Base-by-base conservation (phyloP, 2,113 vertebrate species). In the Sapajus apella region DNA sequence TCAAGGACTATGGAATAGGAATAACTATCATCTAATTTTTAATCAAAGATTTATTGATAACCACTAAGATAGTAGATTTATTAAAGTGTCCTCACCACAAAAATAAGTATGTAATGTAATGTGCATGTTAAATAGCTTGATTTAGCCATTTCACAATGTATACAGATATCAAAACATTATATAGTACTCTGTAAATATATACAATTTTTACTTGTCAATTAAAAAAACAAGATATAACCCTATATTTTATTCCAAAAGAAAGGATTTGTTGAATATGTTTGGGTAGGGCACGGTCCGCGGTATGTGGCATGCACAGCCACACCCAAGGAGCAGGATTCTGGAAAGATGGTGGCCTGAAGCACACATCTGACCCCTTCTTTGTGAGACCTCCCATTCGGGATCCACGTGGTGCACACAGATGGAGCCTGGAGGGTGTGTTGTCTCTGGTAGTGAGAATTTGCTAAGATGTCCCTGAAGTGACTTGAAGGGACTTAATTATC, bases 21-120 rank as follows among this genome's bases (percentile, higher is more conserved):
- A 88, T 93, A 58, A 79, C 40, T 95, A 50, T 72, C 32, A 87
- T 1, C 35, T 87, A 66, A 80, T 76, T 95, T 61, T 45, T 16
- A 37, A 45, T 83, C n/a, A 96, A 40, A 96, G 86, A 79, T 40
- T 92, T 80, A 75, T 52, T 83, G 68, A 32, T n/a, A 52, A 64
- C 79, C 89, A 27, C 8, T 21, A 70, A 93, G 27, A 89, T 18
- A 56, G 47, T 35, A 61, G 40, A 73, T 79, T 70, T 96, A 32
- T 64, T 14, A 3, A 45, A 68, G 37, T 45, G 32, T 47, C 77
- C 70, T 89, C 32, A 50, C 10, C 37, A 21, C 47, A 77, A 43
- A 43, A 27, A n/a, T 35, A 7, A 21, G 4, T 61, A 9, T 25
- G 3, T 52, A 55, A 68, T 0, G 25, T 32, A 61, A 66, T 35